Evolutionary conservation across 2,888 invertebrate species (phyloP).

Genomic region (Glomeris marginata): DNA sequence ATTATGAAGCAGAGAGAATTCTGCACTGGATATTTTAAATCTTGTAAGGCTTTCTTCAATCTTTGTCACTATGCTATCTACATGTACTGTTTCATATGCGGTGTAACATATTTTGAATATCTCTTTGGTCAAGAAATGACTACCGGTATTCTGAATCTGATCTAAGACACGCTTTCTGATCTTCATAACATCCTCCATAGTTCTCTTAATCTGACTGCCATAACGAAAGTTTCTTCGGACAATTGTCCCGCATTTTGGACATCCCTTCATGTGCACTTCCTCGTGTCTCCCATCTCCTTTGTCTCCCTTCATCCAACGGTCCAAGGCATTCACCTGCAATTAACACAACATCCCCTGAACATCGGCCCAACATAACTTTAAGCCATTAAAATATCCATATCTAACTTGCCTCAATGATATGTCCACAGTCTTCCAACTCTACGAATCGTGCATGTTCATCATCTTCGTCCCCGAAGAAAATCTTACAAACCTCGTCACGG

Average conservation of each 20-base stretch:
- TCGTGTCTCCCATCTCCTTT: slow-evolving; percentile 13
- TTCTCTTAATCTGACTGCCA: slow-evolving; percentile 37
- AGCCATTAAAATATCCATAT: too few relatives aligned
- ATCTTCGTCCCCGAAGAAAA: slow-evolving; percentile 37
- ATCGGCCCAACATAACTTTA: too few relatives aligned
- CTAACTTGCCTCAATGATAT: slow-evolving; percentile 26
- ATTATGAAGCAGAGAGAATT: too few relatives aligned
- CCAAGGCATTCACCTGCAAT: slow-evolving; percentile 23
- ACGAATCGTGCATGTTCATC: slow-evolving; percentile 36
- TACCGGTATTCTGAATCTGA: slow-evolving; percentile 6
- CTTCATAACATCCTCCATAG: slow-evolving; percentile 25
- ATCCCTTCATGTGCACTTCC: slow-evolving; percentile 29
- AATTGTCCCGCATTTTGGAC: slow-evolving; percentile 44
- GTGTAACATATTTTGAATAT: too few relatives aligned
- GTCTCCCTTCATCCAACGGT: slow-evolving; percentile 23
- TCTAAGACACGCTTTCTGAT: slow-evolving; percentile 26
- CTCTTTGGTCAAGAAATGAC: slow-evolving; percentile 7
- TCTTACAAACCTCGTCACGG: slow-evolving; percentile 21
- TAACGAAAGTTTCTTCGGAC: slow-evolving; percentile 43
- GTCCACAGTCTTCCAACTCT: slow-evolving; percentile 25
- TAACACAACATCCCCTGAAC: too few relatives aligned
- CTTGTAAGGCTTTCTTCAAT: too few relatives aligned
- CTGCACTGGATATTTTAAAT: too few relatives aligned
- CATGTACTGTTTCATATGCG: too few relatives aligned
- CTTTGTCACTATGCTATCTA: too few relatives aligned